Percentiles rank a stretch among this genome's conserved stretches.
Conservation (phyloP, 2,888 invertebrate species). For the Agrochola circellaris region DNA sequence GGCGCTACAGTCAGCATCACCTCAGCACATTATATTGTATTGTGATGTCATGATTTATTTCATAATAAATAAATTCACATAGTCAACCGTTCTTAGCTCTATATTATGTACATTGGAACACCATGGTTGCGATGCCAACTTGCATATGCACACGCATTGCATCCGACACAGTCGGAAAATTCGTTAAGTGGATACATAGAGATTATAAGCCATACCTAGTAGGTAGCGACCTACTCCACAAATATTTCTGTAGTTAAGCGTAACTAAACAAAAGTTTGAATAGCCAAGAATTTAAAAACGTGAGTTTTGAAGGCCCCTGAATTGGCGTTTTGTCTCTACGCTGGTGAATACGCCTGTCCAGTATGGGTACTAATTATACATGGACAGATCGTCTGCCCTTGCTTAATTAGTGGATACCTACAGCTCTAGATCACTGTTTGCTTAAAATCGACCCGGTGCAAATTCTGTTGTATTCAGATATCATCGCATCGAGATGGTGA, state of each 20-base stretch:
- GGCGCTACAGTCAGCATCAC: slow-evolving; percentile 5
- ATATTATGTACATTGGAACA: not conserved
- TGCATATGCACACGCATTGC: not conserved
- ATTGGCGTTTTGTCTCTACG: not conserved
- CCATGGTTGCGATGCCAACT: not conserved
- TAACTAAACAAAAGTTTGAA: not conserved
- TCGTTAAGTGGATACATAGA: not conserved
- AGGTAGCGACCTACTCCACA: not conserved
- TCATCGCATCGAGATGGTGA: not conserved
- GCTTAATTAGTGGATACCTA: no score
- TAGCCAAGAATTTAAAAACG: not conserved
- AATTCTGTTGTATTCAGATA: not conserved
- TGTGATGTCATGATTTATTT: not conserved
- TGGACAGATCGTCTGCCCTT: no score
- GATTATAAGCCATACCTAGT: not conserved
- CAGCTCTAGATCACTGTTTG: not conserved
- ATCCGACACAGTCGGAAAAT: not conserved
- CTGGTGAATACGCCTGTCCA: not conserved
- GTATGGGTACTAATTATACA: no score
- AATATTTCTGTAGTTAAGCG: not conserved
- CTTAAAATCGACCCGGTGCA: no score
- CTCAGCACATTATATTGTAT: not conserved
- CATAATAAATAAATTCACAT: not conserved
- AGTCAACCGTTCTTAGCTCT: not conserved
- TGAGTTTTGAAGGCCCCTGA: not conserved